phyloP scores from a whole-genome alignment of 2,888 invertebrate species.

The Invenusta paracnida region DNA sequence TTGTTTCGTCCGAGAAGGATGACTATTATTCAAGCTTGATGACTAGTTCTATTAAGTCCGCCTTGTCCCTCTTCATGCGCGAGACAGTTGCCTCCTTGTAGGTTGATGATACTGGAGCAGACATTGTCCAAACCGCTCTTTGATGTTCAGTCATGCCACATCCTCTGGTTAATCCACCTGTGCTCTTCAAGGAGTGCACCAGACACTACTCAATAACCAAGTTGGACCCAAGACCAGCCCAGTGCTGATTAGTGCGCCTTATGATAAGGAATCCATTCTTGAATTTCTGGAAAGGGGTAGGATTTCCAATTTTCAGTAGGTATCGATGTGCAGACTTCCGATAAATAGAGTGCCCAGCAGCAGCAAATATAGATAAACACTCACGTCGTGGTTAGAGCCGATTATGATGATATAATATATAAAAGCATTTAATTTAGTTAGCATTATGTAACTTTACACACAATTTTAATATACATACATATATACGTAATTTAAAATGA shows the following conservation, averaged over 20 bases:
- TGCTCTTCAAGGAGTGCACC: neutral
- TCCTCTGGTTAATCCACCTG: neutral
- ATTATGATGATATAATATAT: too few relatives aligned
- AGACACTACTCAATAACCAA: neutral
- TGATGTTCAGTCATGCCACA: neutral
- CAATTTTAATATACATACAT: too few relatives aligned
- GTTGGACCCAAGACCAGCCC: neutral
- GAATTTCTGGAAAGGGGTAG: too few relatives aligned
- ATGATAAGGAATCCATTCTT: neutral
- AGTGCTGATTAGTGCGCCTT: neutral
- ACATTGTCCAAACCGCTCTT: neutral
- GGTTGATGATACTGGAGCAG: neutral
- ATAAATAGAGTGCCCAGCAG: too few relatives aligned
- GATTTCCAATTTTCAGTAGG: too few relatives aligned
- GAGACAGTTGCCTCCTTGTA: neutral
- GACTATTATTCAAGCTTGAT: neutral
- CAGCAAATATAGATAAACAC: too few relatives aligned
- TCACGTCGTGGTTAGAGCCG: too few relatives aligned
- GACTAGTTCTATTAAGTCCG: neutral
- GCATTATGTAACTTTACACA: too few relatives aligned
- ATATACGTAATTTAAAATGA: too few relatives aligned
- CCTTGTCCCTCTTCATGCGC: neutral
- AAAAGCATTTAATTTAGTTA: too few relatives aligned
- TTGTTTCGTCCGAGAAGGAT: conserved; percentile 40
- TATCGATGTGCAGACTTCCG: too few relatives aligned